Conservation (phyloP, 1,140 invertebrate species). For the Procambarus clarkii region DNA sequence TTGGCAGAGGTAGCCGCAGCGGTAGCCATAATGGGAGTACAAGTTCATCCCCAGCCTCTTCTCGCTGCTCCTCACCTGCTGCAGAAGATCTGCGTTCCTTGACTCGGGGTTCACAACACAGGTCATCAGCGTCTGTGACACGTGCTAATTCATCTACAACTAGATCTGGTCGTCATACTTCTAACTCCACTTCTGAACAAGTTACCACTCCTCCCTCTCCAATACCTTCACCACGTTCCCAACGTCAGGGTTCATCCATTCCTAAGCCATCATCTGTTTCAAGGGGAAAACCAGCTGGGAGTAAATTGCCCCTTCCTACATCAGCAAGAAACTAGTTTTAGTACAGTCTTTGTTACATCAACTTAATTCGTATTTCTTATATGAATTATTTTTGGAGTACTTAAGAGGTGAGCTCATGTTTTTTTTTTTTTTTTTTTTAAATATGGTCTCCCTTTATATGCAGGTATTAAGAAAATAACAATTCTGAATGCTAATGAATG, state of each 20-base stretch:
- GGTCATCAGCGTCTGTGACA: constrained; percentile 13
- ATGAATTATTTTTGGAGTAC: constrained; percentile 10
- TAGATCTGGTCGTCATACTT: constrained; percentile 14
- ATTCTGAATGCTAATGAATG: constrained; percentile 1
- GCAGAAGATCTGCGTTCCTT: constrained; percentile 53
- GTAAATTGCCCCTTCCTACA: constrained; percentile 59
- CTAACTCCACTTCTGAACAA: constrained; percentile 38
- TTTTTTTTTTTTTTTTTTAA: not conserved
- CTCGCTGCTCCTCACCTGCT: constrained; percentile 57
- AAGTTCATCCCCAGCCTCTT: constrained; percentile 56
- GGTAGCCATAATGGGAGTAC: constrained; percentile 48
- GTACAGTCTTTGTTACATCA: not conserved
- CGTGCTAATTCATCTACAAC: constrained; percentile 17
- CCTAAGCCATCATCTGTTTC: constrained; percentile 47
- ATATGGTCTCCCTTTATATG: not conserved
- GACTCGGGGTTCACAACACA: constrained; percentile 43
- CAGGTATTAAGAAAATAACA: not conserved
- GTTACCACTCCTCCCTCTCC: constrained; percentile 58
- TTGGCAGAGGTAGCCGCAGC: constrained; percentile 55
- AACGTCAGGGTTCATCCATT: constrained; percentile 45
- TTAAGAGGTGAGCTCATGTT: constrained; percentile 11
- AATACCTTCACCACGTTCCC: constrained; percentile 31
- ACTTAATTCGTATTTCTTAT: not conserved
- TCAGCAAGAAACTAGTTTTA: constrained; percentile 30
- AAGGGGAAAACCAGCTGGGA: constrained; percentile 36